Conservation (phyloP, 2,888 invertebrate genomes). For the Augiades crinisus region DNA sequence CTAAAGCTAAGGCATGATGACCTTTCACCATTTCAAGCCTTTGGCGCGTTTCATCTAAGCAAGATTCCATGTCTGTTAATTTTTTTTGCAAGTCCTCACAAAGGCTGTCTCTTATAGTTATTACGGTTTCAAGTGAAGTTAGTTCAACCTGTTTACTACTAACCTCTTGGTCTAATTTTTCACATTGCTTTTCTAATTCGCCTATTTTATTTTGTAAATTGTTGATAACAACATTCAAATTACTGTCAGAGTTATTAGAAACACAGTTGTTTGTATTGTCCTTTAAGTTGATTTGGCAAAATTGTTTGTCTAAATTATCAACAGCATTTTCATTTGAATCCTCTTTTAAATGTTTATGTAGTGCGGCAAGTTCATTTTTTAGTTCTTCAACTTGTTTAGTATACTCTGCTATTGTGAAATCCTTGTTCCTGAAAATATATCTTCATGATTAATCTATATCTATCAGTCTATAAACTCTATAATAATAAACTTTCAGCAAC, state of each 20-base stretch:
- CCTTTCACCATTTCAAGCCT: conserved; percentile 76
- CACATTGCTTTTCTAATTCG: conserved; percentile 58
- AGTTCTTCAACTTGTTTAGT: conserved; percentile 70
- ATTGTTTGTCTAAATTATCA: conserved; percentile 42
- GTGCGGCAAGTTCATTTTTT: conserved; percentile 54
- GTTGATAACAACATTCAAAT: conserved; percentile 37
- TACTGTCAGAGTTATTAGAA: conserved; percentile 19
- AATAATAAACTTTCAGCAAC: no score
- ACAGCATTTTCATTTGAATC: conserved; percentile 38
- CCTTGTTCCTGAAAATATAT: conserved; percentile 62
- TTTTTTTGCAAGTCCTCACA: conserved; percentile 72
- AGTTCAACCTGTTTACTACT: conserved; percentile 67
- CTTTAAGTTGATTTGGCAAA: conserved; percentile 39
- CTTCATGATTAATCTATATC: no score
- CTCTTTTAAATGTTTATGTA: conserved; percentile 41
- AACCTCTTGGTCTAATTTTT: conserved; percentile 63
- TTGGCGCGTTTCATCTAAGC: conserved; percentile 64
- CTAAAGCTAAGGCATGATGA: conserved; percentile 71
- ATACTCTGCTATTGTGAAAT: conserved; percentile 66
- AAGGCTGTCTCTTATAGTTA: conserved; percentile 66
- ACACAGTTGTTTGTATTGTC: conserved; percentile 26
- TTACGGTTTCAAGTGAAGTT: conserved; percentile 65
- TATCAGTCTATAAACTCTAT: no score
- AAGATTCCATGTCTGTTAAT: conserved; percentile 56
- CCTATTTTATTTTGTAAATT: conserved; percentile 49